A percentile compares a stretch with the other conserved stretches of the same genome.
Conservation (phyloP, 2,797 vertebrate species). For the Prunella strophiata region DNA sequence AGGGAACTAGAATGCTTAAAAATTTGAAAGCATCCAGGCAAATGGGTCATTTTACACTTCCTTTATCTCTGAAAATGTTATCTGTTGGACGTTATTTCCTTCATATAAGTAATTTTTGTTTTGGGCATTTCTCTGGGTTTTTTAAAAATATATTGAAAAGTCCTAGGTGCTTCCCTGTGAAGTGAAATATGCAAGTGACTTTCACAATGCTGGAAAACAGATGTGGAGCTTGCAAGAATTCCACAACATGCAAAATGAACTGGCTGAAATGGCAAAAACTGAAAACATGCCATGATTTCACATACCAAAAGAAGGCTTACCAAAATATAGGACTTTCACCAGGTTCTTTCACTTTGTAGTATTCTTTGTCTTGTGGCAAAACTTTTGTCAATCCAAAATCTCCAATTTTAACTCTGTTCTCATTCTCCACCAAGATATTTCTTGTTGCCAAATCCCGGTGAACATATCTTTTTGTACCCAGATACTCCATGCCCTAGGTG, state of each 20-base stretch:
- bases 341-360: conserved; percentile 96
- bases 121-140: neutral
- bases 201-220: neutral
- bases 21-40: neutral
- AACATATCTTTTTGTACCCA: conserved; percentile 91
- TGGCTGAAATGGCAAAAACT: neutral
- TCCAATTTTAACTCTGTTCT: conserved; percentile 96
- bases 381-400: conserved; percentile 98
- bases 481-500: conserved; percentile 95
- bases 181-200: neutral
- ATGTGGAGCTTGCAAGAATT: neutral
- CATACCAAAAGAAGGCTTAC: conserved; percentile 75
- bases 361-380: conserved; percentile 96
- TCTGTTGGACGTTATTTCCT: neutral
- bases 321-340: conserved; percentile 99
- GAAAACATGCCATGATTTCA: neutral
- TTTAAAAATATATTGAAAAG: neutral
- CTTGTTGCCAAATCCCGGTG: conserved; percentile 96
- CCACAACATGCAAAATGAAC: neutral
- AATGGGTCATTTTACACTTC: neutral
- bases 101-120: neutral
- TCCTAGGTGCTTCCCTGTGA: neutral
- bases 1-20: neutral
- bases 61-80: neutral
- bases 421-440: conserved; percentile 98